Evolutionary conservation across 2,888 invertebrate species (phyloP), one percentile per base, ranked within the genome.

Genomic region (Yponomeuta plumbellus): DNA sequence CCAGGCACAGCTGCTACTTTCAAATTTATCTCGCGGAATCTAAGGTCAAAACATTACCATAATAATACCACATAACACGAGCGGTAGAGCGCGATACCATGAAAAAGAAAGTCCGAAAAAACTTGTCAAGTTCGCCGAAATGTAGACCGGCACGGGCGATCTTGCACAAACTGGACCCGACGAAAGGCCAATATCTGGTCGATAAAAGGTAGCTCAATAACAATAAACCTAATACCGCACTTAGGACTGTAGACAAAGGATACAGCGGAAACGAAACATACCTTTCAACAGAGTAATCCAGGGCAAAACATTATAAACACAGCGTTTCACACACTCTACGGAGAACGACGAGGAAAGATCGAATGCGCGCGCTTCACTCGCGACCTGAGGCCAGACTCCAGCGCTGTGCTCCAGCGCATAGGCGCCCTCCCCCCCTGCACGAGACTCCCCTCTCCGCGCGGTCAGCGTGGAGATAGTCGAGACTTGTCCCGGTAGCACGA

Each of bases 311-410:
- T 52, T 13, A 52, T 52, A 52, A 52, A 52, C 44, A 52, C 44
- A 52, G 44, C 44, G 17, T 2, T 5, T 52, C 44, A 52, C 44
- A 52, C 59, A 21, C 59, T 21, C 21, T 23, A 23, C 21, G 22
- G 59, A 5, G 17, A 22, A 11, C 3, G 5, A 34, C n/a, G 17
- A 17, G 44, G 44, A 52, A 17, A 17, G 44, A 13, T 13, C 17
- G 20, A 17, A 39, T 20, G 62, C 62, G 62, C 34, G 62, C 39
- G 20, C 11, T 62, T 23, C 11, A 13, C 22, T 26, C 34, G 62
- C 62, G 62, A 34, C 39, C 20, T 11, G 62, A 13, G 26, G 39
- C 10, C 39, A 62, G 62, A 62, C 62, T 40, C 62, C 26, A 17
- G 61, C 26, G 61, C 61, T 11, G 61, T 23, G 34, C 61, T 26